Evolutionary conservation across 2,797 vertebrate genomes (phyloP).

Genomic region (Pangasius macronema): DNA sequence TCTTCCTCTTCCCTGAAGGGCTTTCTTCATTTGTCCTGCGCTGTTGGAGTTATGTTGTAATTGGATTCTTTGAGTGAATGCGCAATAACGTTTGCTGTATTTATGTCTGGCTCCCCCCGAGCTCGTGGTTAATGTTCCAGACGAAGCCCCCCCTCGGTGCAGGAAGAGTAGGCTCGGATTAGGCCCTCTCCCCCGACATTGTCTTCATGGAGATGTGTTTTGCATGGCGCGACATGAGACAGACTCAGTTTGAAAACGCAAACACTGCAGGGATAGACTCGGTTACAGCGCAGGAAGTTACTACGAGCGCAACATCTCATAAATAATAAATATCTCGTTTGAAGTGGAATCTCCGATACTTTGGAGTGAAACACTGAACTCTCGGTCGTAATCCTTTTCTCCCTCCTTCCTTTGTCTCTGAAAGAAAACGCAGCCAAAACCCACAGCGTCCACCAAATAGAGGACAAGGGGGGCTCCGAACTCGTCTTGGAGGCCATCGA

Average conservation of each 20-base stretch:
- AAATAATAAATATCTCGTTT: slow-evolving; percentile 52
- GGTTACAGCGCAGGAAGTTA: slow-evolving; percentile 54
- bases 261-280: slow-evolving; percentile 45
- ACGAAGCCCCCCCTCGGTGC: slow-evolving; percentile 36
- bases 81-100: slow-evolving; percentile 33
- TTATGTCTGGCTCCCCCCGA: slow-evolving; percentile 20
- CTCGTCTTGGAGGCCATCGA: slow-evolving; percentile 66
- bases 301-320: slow-evolving; percentile 50
- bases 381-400: slow-evolving; percentile 39
- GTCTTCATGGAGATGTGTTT: slow-evolving; percentile 50
- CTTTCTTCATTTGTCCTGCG: slow-evolving; percentile 9
- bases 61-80: slow-evolving; percentile 22
- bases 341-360: slow-evolving; percentile 50
- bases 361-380: slow-evolving; percentile 39
- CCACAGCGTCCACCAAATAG: slow-evolving; percentile 67
- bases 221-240: slow-evolving; percentile 56
- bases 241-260: slow-evolving; percentile 45
- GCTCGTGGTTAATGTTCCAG: slow-evolving; percentile 45
- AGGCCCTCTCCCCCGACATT: slow-evolving; percentile 32
- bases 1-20: not conserved
- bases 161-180: slow-evolving; percentile 46
- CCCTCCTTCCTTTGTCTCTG: slow-evolving; percentile 8
- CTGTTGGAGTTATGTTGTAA: slow-evolving; percentile 10
- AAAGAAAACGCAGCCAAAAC: slow-evolving; percentile 76
- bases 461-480: slow-evolving; percentile 68